phyloP scores from a whole-genome alignment of 2,113 vertebrate genomes.

The Chlamydotis undulata region DNA sequence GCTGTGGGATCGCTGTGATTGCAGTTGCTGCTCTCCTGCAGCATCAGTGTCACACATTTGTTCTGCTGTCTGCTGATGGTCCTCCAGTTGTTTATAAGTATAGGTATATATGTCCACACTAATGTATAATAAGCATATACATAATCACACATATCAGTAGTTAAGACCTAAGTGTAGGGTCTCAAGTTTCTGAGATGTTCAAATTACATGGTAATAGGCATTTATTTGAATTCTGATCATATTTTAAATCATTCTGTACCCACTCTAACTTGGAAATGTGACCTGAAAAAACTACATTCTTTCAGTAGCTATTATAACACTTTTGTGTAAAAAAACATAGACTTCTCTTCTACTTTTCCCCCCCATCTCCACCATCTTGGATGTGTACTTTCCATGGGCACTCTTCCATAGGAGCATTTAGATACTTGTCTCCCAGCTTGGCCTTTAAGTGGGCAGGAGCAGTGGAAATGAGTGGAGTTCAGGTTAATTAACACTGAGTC shows the following conservation, averaged over 20 bases:
- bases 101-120: background rate
- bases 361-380: background rate
- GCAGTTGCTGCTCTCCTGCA: background rate
- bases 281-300: background rate
- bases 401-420: background rate
- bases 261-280: background rate
- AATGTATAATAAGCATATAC: background rate
- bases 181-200: background rate
- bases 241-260: background rate
- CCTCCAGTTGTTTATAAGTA: background rate
- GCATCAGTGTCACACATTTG: rapidly evolving
- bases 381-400: background rate
- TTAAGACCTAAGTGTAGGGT: background rate
- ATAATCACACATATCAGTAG: background rate
- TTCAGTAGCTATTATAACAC: background rate
- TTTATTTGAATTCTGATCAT: background rate
- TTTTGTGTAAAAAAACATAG: background rate
- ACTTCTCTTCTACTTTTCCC: background rate
- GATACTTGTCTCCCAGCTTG: background rate
- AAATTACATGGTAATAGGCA: background rate
- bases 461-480: background rate
- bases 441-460: background rate
- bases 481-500: background rate
- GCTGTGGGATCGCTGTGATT: rapidly evolving
- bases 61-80: background rate